Evolutionary conservation across 2,888 invertebrate species (phyloP), one percentile per base, ranked within the genome.

Genomic region (Fissipunctia ypsillon): DNA sequence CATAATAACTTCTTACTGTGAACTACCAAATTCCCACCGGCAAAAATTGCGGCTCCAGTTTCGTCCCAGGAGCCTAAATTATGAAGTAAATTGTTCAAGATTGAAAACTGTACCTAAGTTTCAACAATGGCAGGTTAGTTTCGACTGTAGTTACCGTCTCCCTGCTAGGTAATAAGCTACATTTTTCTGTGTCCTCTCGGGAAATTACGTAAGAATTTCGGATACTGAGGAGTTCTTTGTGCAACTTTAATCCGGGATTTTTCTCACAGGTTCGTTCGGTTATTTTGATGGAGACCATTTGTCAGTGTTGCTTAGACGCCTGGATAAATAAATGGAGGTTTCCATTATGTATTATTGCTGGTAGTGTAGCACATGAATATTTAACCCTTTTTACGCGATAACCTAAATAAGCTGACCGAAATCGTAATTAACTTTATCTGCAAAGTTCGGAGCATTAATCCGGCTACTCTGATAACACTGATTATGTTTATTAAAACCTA

Each of bases 51-150:
- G 81, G 89, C 85, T 87, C 87, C 83, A 90, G 87, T 90, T 92
- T 84, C 81, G 81, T 87, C 90, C 89, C 90, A 69, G 50, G 90
- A 89, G 92, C 75, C 87, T 93, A 89, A 93, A 94, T 94, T 95
- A 94, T 93, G 89, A 90, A 93, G 90, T 90, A 91, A 93, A 89
- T 94, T 90, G 90, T 90, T 88, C 90, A 90, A 93, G 91, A 94
- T 95, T 94, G 93, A 94, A 93, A 95, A 94, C 89, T 89, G 88
- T 88, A 87, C 90, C 88, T 90, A n/a, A n/a, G n/a, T n/a, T 89
- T 88, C 87, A 89, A 92, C 91, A 91, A 89, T 89, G 83, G 86
- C 76, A 75, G 87, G 85, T 87, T 89, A 89, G 86, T 91, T 90
- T 87, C 79, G 83, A 70, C 86, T 88, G 83, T 87, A 87, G 90